Base-by-base conservation (phyloP, 2,888 invertebrate species). In the Apeira syringaria region DNA sequence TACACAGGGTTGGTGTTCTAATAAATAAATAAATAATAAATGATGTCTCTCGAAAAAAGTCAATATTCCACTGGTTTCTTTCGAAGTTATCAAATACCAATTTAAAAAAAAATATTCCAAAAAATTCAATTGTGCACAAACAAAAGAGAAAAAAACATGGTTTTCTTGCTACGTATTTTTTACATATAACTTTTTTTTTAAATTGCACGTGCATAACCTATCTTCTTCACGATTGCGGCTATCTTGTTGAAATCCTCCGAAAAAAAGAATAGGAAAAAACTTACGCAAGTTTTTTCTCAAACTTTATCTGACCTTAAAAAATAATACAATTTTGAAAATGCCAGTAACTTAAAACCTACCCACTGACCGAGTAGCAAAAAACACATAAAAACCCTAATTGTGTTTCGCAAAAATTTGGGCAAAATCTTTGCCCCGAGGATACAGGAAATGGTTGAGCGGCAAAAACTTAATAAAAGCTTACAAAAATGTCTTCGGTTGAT, bases 361-460 rank as follows among this genome's bases (percentile, higher is more conserved):
- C 69, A 71, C 78, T 88, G 88, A 79, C 86, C 86, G 74, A 82
- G 76, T 80, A 74, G 69, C 44, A 64, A 76, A 75, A 77, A 70
- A 63, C 48, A 39, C 33, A 40, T 43, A 80, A 85, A 83, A 82
- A 81, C 65, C 74, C 61, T 76, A 74, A 86, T 84, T 86, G 81
- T 84, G 59, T 74, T 66, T 68, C 69, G 80, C 81, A 71, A 84
- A 85, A 84, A 77, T 76, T 79, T 73, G 67, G 70, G 61, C 71
- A 61, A 77, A 77, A 76, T 69, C 69, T 56, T 71, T 56, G 76
- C 82, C 71, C 50, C 57, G 56, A 80, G 20, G 68, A n/a, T 64
- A 84, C 87, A 89, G 88, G 88, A 89, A 88, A 89, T 85, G 82
- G 77, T 64, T 58, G 68, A 58, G 74, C 73, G 74, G 77, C 80